These are phyloP conservation scores for Falco novaeseelandiae DNA, from an alignment of 2,797 vertebrate species.

Conservation along the genomic window DNA sequence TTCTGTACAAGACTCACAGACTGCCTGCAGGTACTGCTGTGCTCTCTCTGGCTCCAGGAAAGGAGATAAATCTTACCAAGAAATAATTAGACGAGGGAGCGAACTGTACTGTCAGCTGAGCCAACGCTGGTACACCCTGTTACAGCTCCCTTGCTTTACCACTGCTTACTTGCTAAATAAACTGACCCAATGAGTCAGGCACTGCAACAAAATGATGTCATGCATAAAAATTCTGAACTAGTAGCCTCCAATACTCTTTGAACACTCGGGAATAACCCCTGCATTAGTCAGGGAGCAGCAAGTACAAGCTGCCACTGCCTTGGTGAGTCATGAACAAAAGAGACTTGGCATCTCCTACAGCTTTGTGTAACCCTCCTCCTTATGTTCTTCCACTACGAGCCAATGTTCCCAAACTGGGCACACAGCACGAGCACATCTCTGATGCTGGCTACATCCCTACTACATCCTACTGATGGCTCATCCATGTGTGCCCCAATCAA, in stretches of 20 bases:
- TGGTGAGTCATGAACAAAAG: conserved; percentile 37
- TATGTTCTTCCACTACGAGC: not conserved
- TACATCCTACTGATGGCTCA: not conserved
- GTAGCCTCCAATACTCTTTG: conserved; percentile 70
- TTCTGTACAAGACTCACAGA: not conserved
- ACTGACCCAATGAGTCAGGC: conserved; percentile 71
- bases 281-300: conserved; percentile 59
- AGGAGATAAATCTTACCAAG: conserved; percentile 23
- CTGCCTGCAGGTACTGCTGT: conserved; percentile 21
- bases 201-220: conserved; percentile 68
- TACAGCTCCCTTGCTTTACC: conserved; percentile 47
- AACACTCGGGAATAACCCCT: conserved; percentile 49
- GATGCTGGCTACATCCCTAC: not conserved
- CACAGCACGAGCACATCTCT: not conserved
- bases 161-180: conserved; percentile 68
- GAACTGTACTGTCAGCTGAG: conserved; percentile 5
- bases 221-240: conserved; percentile 61
- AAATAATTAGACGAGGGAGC: conserved; percentile 39
- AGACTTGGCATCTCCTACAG: conserved; percentile 14
- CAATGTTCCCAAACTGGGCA: not conserved
- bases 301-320: conserved; percentile 25
- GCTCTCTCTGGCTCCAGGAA: not conserved
- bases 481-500: not conserved
- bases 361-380: conserved; percentile 41
- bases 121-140: conserved; percentile 11